Conservation (phyloP, 2,113 vertebrate species). For the Rallus limicola region DNA sequence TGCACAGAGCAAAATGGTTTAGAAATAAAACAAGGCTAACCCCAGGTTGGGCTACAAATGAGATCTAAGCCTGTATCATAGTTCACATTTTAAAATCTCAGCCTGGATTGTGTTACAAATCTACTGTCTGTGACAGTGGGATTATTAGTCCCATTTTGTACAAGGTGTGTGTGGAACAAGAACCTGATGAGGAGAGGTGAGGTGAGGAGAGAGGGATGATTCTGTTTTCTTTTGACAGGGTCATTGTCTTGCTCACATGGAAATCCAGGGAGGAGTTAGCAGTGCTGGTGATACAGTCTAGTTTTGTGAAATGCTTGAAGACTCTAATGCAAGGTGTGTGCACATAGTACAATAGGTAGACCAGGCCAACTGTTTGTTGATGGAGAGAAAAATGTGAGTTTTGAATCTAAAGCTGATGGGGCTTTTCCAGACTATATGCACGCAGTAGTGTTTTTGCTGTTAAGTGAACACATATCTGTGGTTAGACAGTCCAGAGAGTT, state of each 20-base stretch:
- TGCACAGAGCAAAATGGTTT: slow-evolving; percentile 48
- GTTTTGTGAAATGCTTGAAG: not conserved
- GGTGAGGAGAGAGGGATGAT: not conserved
- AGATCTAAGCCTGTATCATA: slow-evolving; percentile 52
- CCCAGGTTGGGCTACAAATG: slow-evolving; percentile 39
- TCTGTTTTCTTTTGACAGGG: not conserved
- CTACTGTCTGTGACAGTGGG: not conserved
- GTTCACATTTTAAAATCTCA: slow-evolving; percentile 25
- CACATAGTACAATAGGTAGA: not conserved
- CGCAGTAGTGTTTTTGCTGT: not conserved
- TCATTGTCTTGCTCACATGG: not conserved
- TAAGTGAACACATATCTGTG: not conserved
- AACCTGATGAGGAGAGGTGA: not conserved
- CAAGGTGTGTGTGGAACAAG: not conserved
- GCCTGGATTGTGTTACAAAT: not conserved
- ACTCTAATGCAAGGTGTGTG: not conserved
- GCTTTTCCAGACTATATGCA: not conserved
- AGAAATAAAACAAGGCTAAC: slow-evolving; percentile 51
- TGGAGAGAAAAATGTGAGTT: not conserved
- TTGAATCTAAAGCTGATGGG: not conserved
- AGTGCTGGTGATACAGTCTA: not conserved
- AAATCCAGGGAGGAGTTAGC: not conserved
- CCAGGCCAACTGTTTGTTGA: not conserved
- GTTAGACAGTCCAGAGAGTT: not conserved
- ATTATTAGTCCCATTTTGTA: not conserved